These are phyloP conservation scores for Chrysomela aeneicollis DNA, from an alignment of 2,888 invertebrate genomes.

Conservation along the genomic window DNA sequence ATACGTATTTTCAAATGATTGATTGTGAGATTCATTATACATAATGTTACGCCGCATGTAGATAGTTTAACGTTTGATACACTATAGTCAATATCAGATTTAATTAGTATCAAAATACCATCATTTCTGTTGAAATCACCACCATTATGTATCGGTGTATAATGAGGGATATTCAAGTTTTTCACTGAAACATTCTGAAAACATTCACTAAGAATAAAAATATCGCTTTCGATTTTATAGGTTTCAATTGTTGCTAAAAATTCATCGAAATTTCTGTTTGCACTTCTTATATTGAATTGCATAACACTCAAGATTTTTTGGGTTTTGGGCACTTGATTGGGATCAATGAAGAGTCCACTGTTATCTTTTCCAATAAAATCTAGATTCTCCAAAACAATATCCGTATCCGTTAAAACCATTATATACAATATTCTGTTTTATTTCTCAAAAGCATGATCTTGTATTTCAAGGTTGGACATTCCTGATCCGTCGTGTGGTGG, in stretches of 20 bases:
- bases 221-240: constrained; percentile 5
- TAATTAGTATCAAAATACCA: constrained; percentile 9
- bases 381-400: constrained; percentile 8
- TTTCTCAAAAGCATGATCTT: constrained; percentile 5
- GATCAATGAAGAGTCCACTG: too few species aligned
- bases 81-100: not conserved
- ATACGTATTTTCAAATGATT: constrained; percentile 3
- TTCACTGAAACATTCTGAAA: constrained; percentile 8
- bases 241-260: constrained; percentile 6
- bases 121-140: constrained; percentile 11
- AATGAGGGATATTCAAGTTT: constrained; percentile 2
- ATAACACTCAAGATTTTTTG: not conserved
- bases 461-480: not conserved
- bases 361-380: not conserved
- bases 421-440: constrained; percentile 8
- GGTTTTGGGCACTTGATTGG: not conserved
- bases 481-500: constrained; percentile 2
- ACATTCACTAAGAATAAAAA: constrained; percentile 13
- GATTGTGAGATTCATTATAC: constrained; percentile 6
- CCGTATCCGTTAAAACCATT: constrained; percentile 5
- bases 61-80: not conserved
- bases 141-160: constrained; percentile 9
- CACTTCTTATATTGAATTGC: constrained; percentile 2
- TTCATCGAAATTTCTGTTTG: constrained; percentile 10
- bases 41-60: constrained; percentile 9